phyloP scores from a whole-genome alignment of 2,113 vertebrate species.

The Pomatostomus ruficeps region DNA sequence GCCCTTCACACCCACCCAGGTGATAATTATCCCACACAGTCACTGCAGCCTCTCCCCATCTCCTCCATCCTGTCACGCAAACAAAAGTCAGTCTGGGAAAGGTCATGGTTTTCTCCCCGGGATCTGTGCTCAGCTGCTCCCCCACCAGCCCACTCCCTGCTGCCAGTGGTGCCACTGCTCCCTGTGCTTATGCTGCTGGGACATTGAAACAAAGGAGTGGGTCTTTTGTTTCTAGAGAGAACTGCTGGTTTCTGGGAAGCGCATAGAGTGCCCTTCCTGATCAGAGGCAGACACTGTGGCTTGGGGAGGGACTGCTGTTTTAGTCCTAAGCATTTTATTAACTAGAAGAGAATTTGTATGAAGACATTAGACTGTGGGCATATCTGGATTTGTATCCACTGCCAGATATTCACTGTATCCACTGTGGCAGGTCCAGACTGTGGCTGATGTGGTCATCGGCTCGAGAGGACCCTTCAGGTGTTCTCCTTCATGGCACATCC shows the following conservation, averaged over 20 bases:
- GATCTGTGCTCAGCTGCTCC: neutral
- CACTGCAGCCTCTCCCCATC: neutral
- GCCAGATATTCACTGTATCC: neutral
- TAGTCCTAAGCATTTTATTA: neutral
- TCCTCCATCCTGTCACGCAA: accelerated
- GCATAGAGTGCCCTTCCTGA: neutral
- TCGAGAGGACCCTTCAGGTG: neutral
- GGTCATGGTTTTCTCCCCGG: neutral
- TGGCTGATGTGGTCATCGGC: neutral
- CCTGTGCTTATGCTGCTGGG: accelerated
- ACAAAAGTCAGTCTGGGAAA: neutral
- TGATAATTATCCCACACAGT: accelerated
- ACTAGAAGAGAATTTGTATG: neutral
- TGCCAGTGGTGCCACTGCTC: accelerated
- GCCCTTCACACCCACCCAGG: neutral
- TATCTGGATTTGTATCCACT: neutral
- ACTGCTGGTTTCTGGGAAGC: neutral
- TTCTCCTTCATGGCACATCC: neutral
- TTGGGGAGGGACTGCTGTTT: neutral
- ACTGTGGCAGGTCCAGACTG: neutral
- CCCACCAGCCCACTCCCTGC: neutral
- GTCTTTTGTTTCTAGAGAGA: neutral
- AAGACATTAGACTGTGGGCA: neutral
- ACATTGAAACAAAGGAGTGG: neutral
- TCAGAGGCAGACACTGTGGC: accelerated